These are phyloP conservation scores for Terebella lapidaria DNA, from an alignment of 2,888 invertebrate species.

Conservation along the genomic window DNA sequence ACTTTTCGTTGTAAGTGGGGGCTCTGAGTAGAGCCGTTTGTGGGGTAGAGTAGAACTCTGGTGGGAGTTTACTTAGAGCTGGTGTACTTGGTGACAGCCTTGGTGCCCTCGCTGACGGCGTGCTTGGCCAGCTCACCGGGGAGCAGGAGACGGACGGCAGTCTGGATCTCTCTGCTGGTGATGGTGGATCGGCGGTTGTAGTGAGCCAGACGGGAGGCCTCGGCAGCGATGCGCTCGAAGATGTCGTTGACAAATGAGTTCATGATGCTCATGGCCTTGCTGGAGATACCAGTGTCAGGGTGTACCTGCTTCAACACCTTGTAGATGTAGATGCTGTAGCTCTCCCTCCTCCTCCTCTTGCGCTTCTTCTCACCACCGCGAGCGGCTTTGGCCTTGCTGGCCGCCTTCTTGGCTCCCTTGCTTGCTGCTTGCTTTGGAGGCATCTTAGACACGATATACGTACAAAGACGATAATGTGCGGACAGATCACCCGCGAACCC, in stretches of 20 bases:
- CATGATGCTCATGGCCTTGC: constrained; percentile 31
- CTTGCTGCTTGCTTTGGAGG: too few relatives aligned
- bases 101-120: constrained; percentile 55
- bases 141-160: constrained; percentile 64
- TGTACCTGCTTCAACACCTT: constrained; percentile 43
- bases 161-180: constrained; percentile 66
- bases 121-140: constrained; percentile 72
- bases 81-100: constrained; percentile 38
- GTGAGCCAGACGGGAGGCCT: constrained; percentile 30
- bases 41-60: too few relatives aligned
- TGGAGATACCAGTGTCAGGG: constrained; percentile 41
- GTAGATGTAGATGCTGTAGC: constrained; percentile 37
- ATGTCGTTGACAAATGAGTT: constrained; percentile 43
- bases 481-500: too few relatives aligned
- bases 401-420: constrained; percentile 35
- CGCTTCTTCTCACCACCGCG: constrained; percentile 36
- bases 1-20: too few relatives aligned
- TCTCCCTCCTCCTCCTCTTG: constrained; percentile 32
- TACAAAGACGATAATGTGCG: too few relatives aligned
- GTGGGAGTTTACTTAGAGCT: constrained; percentile 29
- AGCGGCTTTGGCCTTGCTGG: constrained; percentile 30
- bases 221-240: constrained; percentile 31
- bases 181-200: constrained; percentile 33
- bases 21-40: too few relatives aligned
- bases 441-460: too few relatives aligned